Evolutionary conservation across 2,113 vertebrate genomes (phyloP).

Genomic region (Psittacula cyanocephala): DNA sequence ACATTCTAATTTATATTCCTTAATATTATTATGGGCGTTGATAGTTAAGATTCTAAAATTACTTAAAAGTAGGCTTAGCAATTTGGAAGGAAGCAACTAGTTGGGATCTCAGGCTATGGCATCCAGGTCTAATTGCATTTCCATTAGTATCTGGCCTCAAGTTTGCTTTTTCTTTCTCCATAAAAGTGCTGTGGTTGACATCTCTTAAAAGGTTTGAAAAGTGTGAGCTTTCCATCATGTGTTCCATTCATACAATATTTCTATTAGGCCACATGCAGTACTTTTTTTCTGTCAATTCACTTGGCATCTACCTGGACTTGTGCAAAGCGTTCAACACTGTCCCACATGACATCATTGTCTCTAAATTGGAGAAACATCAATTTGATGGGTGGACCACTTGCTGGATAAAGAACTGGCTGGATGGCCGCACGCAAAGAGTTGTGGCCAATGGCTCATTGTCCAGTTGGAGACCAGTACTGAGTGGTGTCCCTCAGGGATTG

Average conservation of each 20-base stretch:
- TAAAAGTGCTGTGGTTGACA: not conserved
- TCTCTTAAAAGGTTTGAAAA: not conserved
- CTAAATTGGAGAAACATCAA: no score
- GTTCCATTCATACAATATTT: not conserved
- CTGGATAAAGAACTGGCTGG: no score
- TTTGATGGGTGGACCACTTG: no score
- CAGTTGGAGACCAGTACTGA: no score
- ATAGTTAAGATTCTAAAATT: not conserved
- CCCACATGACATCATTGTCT: no score
- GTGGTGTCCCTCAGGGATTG: no score
- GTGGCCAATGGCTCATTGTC: no score
- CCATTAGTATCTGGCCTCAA: accelerated
- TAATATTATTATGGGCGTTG: not conserved
- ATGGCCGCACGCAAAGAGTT: no score
- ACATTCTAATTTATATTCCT: not conserved
- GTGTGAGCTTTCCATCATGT: not conserved
- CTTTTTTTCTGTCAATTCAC: no score
- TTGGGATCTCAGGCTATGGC: not conserved
- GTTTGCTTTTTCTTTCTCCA: not conserved
- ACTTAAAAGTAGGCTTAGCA: not conserved
- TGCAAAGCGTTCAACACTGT: no score
- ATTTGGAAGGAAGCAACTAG: not conserved
- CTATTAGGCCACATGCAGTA: no score
- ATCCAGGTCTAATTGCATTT: not conserved
- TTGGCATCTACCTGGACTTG: no score